Evolutionary conservation across 64 coral and sea anemone species (phyloP).

Genomic region (Exaiptasia diaphana): DNA sequence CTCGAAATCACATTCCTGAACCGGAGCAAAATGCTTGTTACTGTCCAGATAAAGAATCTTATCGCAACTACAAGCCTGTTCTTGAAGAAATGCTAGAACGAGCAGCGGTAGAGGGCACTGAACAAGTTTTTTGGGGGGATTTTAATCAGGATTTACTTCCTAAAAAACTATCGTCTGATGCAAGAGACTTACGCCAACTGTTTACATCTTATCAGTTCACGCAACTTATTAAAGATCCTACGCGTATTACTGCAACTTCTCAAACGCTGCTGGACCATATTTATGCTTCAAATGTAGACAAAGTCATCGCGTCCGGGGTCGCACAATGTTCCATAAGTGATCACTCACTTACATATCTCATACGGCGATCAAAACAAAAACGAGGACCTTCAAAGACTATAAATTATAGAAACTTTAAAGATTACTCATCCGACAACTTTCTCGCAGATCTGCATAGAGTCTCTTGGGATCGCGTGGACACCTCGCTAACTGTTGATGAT

Average conservation of each 20-base stretch:
- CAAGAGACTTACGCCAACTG: not conserved
- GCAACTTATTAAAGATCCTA: not conserved
- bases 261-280: not conserved
- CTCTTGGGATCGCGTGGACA: slow-evolving; percentile 34
- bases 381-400: not conserved
- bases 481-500: slow-evolving; percentile 33
- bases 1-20: slow-evolving; percentile 9
- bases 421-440: slow-evolving; percentile 8
- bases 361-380: not conserved
- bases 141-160: slow-evolving; percentile 15
- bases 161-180: slow-evolving; percentile 6
- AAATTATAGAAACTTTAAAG: slow-evolving; percentile 5
- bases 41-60: not conserved
- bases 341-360: slow-evolving; percentile 33
- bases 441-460: not conserved
- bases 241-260: not conserved
- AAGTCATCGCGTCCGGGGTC: slow-evolving; percentile 2
- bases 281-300: not conserved
- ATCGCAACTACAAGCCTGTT: not conserved
- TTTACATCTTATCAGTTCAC: not conserved
- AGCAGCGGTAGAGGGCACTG: not conserved
- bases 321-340: slow-evolving; percentile 24
- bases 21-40: not conserved
- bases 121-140: not conserved
- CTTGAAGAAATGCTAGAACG: slow-evolving; percentile 1